These are phyloP conservation scores for Leucophenga maculata DNA, from an alignment of 2,888 invertebrate genomes.

Conservation along the genomic window DNA sequence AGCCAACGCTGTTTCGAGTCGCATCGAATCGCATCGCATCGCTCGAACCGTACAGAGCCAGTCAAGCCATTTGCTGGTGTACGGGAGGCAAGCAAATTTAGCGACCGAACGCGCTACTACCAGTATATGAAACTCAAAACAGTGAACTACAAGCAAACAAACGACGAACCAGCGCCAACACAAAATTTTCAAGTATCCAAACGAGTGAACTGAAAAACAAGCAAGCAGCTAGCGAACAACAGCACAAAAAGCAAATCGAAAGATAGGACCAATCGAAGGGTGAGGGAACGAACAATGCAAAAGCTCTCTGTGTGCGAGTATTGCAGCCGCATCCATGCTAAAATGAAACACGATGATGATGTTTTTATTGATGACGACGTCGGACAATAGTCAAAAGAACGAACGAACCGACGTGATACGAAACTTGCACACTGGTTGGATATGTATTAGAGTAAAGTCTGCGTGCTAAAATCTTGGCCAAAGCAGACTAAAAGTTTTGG, in stretches of 20 bases:
- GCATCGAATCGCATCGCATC: constrained; percentile 8
- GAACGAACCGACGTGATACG: constrained; percentile 17
- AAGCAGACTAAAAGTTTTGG: no score
- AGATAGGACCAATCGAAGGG: constrained; percentile 23
- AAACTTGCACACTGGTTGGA: constrained; percentile 20
- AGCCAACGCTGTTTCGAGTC: constrained; percentile 4
- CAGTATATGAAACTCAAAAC: constrained; percentile 7
- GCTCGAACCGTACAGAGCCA: constrained; percentile 9
- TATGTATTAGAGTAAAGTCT: no score
- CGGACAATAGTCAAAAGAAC: neutral
- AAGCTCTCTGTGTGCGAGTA: constrained; percentile 35
- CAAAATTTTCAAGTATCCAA: constrained; percentile 40
- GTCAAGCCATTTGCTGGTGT: constrained; percentile 55
- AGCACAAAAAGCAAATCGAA: constrained; percentile 16
- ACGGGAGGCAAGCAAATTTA: constrained; percentile 68
- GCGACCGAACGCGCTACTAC: constrained; percentile 57
- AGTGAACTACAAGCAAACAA: neutral
- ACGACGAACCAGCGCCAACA: neutral
- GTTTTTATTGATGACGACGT: constrained; percentile 26
- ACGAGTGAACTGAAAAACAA: constrained; percentile 50
- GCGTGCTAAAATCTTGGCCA: neutral
- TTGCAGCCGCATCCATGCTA: constrained; percentile 34
- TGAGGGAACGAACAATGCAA: constrained; percentile 8
- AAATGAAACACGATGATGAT: constrained; percentile 51
- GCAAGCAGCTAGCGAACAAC: constrained; percentile 29